Evolutionary conservation across 2,888 invertebrate species (phyloP), one percentile per base, ranked within the genome.

Genomic region (Cyclophora albipunctata): DNA sequence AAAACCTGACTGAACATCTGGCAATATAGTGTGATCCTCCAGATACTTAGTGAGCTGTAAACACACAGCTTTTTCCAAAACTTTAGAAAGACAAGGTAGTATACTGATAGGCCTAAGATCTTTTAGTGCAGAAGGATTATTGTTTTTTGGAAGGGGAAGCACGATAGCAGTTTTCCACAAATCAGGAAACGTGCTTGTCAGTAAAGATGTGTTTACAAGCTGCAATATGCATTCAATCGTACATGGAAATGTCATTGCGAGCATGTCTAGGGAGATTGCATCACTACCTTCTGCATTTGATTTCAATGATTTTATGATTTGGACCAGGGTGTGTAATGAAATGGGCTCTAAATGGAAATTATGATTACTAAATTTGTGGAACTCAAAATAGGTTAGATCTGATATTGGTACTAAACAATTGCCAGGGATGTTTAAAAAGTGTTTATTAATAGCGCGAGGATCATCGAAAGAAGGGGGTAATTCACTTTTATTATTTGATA

Each of bases 151-250:
- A 20, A 46, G n/a, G 5, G 43, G 47, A 6, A 34, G 34, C 34
- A 48, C 43, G 3, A 48, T 43, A n/a, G 44, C 47, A 2, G 35
- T 7, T 37, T 48, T 48, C 47, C 47, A 48, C n/a, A 33, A 6
- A 37, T 35, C 34, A 7, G 47, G 47, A 7, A 43, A 48, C 3
- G 33, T 33, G n/a, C 35, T 34, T 6, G 43, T 48, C 3, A 5
- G n/a, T 42, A 48, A 43, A 43, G 47, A 48, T 4, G 5, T 34
- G 20, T 43, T 43, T 7, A 48, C n/a, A 3, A 48, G 7, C 3
- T 5, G 6, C n/a, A 4, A 34, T 34, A 48, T 34, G 3, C 42
- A 2, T 3, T 34, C 3, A 34, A 5, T 5, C 4, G n/a, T 35
- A 7, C 7, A 34, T 37, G 33, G 34, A 37, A 33, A 41, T 20